Base-by-base conservation (phyloP, 2,113 vertebrate genomes). In the Talpa occidentalis region DNA sequence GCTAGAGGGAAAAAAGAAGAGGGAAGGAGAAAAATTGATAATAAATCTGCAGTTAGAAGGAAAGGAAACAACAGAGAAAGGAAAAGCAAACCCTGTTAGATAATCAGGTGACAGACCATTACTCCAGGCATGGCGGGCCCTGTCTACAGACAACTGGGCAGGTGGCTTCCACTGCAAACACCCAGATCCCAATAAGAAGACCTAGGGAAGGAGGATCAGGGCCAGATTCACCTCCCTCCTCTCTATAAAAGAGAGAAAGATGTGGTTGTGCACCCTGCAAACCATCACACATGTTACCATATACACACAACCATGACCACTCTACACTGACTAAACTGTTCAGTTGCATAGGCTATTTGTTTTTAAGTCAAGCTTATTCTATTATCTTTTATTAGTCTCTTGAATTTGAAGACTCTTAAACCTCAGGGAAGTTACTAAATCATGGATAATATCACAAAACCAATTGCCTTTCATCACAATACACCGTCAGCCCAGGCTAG, bases 361-460 rank as follows among this genome's bases (percentile, higher is more conserved):
- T 40, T 66, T 95, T 94, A 82, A 21, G 40, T 84, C 28, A 40
- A 62, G n/a, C 12, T 74, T 42, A 66, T 95, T 40, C 44, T 47
- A 59, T 89, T 59, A 49, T 16, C 19, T 74, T 92, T 78, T 89
- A 64, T 81, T 77, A 86, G 40, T 28, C 6, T 72, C 84, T 77
- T 93, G 81, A 80, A 76, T 60, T 77, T 32, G 59, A 40, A 95
- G 64, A 82, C 44, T 80, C 77, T 76, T 85, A 94, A 92, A 66
- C 52, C 64, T 92, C 76, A 72, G 49, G 70, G n/a, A 3, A 69
- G 69, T 69, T 91, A 83, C 93, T 83, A 52, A 93, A 91, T 28
- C 70, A 10, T 77, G 44, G 42, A 82, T 81, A 78, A 76, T 78
- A 64, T 73, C 91, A 78, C 66, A 86, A 93, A 95, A 91, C n/a